These are phyloP conservation scores for Neodiprion pinetum DNA, from an alignment of 1,140 invertebrate genomes.

Conservation along the genomic window DNA sequence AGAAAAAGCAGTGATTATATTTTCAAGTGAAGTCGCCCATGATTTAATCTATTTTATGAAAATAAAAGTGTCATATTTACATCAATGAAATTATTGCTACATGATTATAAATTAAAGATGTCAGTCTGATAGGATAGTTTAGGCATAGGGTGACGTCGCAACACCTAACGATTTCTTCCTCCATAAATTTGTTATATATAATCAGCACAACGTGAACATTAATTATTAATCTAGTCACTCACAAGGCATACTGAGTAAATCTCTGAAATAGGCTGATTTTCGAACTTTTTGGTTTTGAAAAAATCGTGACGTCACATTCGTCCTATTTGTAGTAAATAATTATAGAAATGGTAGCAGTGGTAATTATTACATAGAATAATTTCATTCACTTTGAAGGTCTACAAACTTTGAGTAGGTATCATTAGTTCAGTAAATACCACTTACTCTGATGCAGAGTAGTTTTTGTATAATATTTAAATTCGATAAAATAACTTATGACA, in stretches of 20 bases:
- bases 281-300: no score
- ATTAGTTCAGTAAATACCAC: conserved; percentile 43
- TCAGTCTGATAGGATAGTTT: conserved; percentile 10
- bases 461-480: not conserved
- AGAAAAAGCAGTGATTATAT: conserved; percentile 1
- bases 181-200: no score
- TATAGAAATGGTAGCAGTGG: not conserved
- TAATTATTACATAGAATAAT: not conserved
- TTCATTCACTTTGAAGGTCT: not conserved
- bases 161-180: not conserved
- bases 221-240: no score
- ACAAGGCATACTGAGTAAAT: no score
- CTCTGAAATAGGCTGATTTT: no score
- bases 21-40: not conserved
- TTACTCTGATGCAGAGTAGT: conserved; percentile 52
- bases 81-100: conserved; percentile 35
- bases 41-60: not conserved
- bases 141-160: not conserved
- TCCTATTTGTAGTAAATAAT: not conserved
- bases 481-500: not conserved
- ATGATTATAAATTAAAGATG: conserved; percentile 30
- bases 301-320: not conserved
- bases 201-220: no score
- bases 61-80: conserved; percentile 43
- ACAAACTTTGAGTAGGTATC: conserved; percentile 12